These are phyloP conservation scores for Drosophila meridionalis DNA, from an alignment of 2,888 invertebrate genomes.

Conservation along the genomic window DNA sequence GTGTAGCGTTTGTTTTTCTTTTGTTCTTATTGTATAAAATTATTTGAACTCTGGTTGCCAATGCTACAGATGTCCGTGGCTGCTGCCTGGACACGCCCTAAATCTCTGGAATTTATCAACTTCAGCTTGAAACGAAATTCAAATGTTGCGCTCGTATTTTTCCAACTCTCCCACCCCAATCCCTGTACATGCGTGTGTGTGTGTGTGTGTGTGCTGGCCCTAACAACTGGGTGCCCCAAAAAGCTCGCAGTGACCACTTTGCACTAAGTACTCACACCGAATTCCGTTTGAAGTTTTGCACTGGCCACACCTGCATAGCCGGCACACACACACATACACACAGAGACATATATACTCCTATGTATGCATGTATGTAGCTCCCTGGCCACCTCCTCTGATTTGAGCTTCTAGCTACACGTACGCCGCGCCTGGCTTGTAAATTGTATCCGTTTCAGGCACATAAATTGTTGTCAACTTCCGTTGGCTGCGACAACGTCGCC, in stretches of 20 bases:
- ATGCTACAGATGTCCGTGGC: slow-evolving; percentile 19
- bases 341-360: not conserved
- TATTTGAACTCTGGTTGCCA: slow-evolving; percentile 7
- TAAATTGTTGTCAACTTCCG: slow-evolving; percentile 84
- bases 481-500: slow-evolving; percentile 78
- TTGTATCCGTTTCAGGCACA: slow-evolving; percentile 83
- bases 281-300: slow-evolving; percentile 77
- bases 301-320: slow-evolving; percentile 48
- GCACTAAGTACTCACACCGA: slow-evolving; percentile 74
- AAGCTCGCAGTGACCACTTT: slow-evolving; percentile 69
- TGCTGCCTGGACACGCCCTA: slow-evolving; percentile 45
- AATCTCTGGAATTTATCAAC: slow-evolving; percentile 74
- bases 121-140: slow-evolving; percentile 72
- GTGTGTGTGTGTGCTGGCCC: slow-evolving; percentile 9
- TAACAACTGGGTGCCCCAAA: slow-evolving; percentile 41
- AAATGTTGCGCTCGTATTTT: slow-evolving; percentile 61
- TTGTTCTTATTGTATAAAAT: not conserved
- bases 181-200: not conserved
- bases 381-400: not conserved
- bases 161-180: not conserved
- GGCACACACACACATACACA: slow-evolving; percentile 16
- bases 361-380: not conserved
- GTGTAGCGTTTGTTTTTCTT: slow-evolving; percentile 18
- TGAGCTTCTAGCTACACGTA: slow-evolving; percentile 46
- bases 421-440: slow-evolving; percentile 79